These are phyloP conservation scores for Pyxicephalus adspersus DNA, from an alignment of 2,113 vertebrate genomes.

Conservation along the genomic window DNA sequence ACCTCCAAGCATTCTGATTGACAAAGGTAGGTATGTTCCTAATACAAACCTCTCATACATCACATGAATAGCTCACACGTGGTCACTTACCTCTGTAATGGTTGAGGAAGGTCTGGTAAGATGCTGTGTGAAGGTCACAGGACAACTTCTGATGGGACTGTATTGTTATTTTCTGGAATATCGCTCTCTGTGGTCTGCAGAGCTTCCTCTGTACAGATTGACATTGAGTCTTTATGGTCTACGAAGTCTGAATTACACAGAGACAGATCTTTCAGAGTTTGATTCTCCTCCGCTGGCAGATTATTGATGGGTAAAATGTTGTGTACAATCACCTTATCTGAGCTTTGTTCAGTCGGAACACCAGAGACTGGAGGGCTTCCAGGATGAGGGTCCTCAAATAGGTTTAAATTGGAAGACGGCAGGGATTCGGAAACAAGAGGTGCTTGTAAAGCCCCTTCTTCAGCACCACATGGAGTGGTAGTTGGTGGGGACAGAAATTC, in stretches of 20 bases:
- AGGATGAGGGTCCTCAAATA: not conserved
- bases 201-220: no score
- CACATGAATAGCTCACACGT: not conserved
- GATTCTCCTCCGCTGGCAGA: no score
- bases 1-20: no score
- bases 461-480: not conserved
- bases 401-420: not conserved
- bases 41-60: no score
- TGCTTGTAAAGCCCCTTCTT: not conserved
- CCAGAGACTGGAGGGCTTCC: conserved; percentile 19
- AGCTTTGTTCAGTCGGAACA: no score
- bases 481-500: not conserved
- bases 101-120: not conserved
- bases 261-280: no score
- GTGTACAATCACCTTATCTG: not conserved
- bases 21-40: no score
- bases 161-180: not conserved
- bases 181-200: no score
- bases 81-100: conserved; percentile 2
- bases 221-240: no score
- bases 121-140: not conserved
- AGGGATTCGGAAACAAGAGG: not conserved
- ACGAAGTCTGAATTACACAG: no score
- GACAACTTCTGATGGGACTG: not conserved
- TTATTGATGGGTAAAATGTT: not conserved